phyloP scores from a whole-genome alignment of 2,113 vertebrate species.

The Gadus macrocephalus region DNA sequence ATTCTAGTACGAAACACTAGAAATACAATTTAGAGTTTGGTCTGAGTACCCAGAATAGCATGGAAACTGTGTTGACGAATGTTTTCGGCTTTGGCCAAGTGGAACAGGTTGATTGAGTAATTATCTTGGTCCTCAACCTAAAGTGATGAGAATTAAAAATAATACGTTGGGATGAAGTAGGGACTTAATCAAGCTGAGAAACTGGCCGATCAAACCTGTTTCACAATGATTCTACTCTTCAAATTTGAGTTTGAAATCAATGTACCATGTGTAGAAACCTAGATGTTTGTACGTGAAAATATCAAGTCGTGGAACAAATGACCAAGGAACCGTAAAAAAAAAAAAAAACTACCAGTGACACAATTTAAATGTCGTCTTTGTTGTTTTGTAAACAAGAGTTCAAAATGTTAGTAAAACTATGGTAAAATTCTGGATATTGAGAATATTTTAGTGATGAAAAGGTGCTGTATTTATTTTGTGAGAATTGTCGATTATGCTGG shows the following conservation, averaged over 20 bases:
- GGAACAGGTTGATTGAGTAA: too few relatives aligned
- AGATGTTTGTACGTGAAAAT: constrained; percentile 87
- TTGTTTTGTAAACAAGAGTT: constrained; percentile 77
- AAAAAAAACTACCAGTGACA: constrained; percentile 48
- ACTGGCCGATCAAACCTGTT: too few relatives aligned
- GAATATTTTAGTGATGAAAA: constrained; percentile 75
- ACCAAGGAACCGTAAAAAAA: constrained; percentile 38
- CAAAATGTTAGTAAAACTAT: constrained; percentile 62
- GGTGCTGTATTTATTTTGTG: constrained; percentile 75
- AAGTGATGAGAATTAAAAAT: too few relatives aligned
- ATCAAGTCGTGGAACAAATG: constrained; percentile 73
- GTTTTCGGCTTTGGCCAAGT: too few relatives aligned
- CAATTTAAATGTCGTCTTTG: constrained; percentile 69
- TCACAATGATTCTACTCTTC: too few relatives aligned
- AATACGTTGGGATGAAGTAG: too few relatives aligned
- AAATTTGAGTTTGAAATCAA: constrained; percentile 56
- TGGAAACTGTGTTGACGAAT: too few relatives aligned
- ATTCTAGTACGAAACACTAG: constrained; percentile 39
- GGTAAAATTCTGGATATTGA: constrained; percentile 69
- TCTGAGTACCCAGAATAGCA: too few relatives aligned
- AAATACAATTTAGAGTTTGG: constrained; percentile 12
- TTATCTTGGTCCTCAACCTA: too few relatives aligned
- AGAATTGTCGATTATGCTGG: constrained; percentile 59
- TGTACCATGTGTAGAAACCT: constrained; percentile 86
- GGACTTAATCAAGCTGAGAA: too few relatives aligned